Conservation (phyloP, 2,888 invertebrate species). For the Syrista parreyssii region DNA sequence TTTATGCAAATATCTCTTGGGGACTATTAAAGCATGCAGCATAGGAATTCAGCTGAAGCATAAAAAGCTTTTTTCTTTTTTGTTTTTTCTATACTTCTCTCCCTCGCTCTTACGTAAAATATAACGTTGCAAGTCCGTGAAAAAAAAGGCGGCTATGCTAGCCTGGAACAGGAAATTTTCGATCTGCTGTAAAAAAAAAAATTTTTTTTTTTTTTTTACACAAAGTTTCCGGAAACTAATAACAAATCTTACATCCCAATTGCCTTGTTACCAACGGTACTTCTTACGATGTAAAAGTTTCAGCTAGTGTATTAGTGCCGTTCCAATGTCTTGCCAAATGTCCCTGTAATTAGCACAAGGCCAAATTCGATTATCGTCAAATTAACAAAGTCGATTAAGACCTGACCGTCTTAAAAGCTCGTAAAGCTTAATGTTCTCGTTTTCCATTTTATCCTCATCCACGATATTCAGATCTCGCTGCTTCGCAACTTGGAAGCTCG, state of each 20-base stretch:
- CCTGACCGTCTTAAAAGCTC: slow-evolving; percentile 15
- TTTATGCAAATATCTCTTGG: slow-evolving; percentile 3
- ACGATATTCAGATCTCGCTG: no score
- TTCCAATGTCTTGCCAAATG: background rate
- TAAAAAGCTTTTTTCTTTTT: background rate
- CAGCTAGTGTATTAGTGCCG: background rate
- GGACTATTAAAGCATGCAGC: background rate
- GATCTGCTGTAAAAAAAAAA: no score
- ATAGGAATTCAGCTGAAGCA: background rate
- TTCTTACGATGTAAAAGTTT: no score
- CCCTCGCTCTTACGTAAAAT: background rate
- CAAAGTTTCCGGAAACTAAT: background rate
- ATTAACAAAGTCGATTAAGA: slow-evolving; percentile 23
- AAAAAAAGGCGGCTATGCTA: background rate
- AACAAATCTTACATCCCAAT: no score
- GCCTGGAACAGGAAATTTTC: no score
- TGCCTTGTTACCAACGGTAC: no score
- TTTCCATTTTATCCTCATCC: background rate
- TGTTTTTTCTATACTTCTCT: no score
- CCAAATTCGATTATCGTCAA: slow-evolving; percentile 16
- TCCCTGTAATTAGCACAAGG: slow-evolving; percentile 14
- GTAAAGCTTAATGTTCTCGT: slow-evolving; percentile 5
- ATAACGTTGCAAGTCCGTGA: background rate
- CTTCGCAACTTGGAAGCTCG: no score
- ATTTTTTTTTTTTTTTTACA: background rate